Conservation (phyloP, 2,113 vertebrate species). For the Tachysurus vachellii region DNA sequence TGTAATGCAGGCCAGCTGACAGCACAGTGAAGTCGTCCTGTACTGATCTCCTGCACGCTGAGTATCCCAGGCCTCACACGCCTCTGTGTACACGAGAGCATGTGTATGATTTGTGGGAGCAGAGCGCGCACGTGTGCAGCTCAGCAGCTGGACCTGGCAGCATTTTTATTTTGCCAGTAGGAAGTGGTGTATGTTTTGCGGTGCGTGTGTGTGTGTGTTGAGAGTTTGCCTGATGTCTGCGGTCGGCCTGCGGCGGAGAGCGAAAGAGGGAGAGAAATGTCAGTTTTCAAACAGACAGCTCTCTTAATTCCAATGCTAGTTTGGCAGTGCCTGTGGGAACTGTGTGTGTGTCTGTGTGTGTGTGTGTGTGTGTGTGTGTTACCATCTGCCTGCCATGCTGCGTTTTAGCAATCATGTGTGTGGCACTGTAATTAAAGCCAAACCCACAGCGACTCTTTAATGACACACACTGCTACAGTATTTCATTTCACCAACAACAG, state of each 20-base stretch:
- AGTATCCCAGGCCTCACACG: not conserved
- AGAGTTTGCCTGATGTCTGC: conserved; percentile 39
- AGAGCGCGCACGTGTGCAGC: not conserved
- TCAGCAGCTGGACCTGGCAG: conserved; percentile 26
- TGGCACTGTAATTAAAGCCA: conserved; percentile 31
- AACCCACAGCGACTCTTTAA: conserved; percentile 24
- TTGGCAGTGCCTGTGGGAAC: conserved; percentile 19
- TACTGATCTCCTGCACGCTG: conserved; percentile 27
- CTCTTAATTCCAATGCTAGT: conserved; percentile 15
- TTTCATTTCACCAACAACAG: conserved; percentile 55
- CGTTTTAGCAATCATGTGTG: conserved; percentile 10
- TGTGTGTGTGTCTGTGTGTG: conserved; percentile 3
- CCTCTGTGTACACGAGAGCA: not conserved
- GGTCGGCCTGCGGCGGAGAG: conserved; percentile 32
- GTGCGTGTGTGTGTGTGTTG: conserved; percentile 40
- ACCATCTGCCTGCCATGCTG: conserved; percentile 1
- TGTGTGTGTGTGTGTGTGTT: conserved; percentile 3
- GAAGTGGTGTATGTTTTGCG: conserved; percentile 47
- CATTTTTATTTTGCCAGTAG: conserved; percentile 48
- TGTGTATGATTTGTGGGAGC: not conserved
- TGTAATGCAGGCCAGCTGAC: conserved; percentile 52
- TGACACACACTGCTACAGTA: conserved; percentile 33
- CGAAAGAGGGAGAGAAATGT: not conserved
- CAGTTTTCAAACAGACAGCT: conserved; percentile 26
- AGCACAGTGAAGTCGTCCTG: conserved; percentile 18